Evolutionary conservation across 2,888 invertebrate species (phyloP).

Genomic region (Liodrosophila aerea): DNA sequence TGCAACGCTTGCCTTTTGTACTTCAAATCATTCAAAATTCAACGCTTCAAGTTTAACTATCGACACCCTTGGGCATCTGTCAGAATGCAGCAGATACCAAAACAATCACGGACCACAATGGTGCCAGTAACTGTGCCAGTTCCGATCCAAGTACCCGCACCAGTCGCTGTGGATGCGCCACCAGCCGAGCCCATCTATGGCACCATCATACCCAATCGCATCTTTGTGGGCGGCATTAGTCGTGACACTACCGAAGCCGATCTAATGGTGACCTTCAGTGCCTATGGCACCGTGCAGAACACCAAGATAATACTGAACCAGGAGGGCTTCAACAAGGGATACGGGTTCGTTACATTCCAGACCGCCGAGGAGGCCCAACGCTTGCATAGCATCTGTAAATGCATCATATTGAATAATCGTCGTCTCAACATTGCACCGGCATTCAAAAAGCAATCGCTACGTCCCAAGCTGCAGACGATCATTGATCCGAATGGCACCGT

Average conservation of each 20-base stretch:
- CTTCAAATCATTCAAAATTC: no score
- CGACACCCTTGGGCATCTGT: no score
- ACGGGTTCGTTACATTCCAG: conserved; percentile 91
- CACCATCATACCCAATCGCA: conserved; percentile 94
- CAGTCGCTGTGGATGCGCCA: background rate
- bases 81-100: background rate
- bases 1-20: no score
- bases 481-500: conserved; percentile 17
- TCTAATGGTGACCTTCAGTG: conserved; percentile 92
- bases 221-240: conserved; percentile 95
- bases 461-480: conserved; percentile 8
- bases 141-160: background rate
- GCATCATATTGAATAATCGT: conserved; percentile 27
- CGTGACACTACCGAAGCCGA: conserved; percentile 94
- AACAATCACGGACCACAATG: no score
- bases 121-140: no score
- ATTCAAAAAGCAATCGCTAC: conserved; percentile 20
- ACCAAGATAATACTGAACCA: conserved; percentile 95
- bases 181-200: conserved; percentile 80
- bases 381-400: conserved; percentile 84
- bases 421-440: conserved; percentile 37
- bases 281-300: conserved; percentile 91
- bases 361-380: conserved; percentile 90
- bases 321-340: conserved; percentile 93
- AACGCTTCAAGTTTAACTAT: no score